Evolutionary conservation across 53 echinoderm and acorn worm genomes (phyloP), one percentile per base, ranked within the genome.

Genomic region (Arbacia lixula): DNA sequence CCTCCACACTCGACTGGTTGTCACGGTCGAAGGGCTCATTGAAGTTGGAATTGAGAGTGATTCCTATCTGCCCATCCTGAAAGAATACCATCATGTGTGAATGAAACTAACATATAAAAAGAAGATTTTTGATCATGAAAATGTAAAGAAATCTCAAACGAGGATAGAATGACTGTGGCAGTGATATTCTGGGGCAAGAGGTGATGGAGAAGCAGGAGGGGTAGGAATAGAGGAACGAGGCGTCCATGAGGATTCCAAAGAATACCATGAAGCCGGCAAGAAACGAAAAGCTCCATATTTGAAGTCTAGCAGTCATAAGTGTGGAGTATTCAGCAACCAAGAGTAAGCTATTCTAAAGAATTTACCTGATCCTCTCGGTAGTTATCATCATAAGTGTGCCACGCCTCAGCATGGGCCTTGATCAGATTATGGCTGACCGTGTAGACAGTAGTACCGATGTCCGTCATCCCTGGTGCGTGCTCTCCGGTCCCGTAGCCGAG

Each of bases 21-120:
- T 12, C 58, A 0, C 68, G 61, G 78, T 95, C 84, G 29, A 40
- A 71, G 0, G 95, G 90, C 49, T 95, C 90, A 28, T 73, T 65
- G 35, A 51, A 90, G 78, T 95, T 90, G 0, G 87, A 88, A 67
- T 95, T 95, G 24, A 95, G 56, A 1, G 95, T 92, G 46, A 95
- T 95, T 2, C 95, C 95, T 11, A 95, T 51, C 41, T 83, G 12
- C n/a, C 92, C 95, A 9, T 66, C 41, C 84, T 95, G 83, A 20
- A 49, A n/a, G n/a, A n/a, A n/a, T n/a, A n/a, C n/a, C n/a, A n/a
- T n/a, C n/a, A n/a, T 46, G 14, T 46, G 14, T 46, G 14, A 46
- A 46, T 10, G 14, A 46, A 10, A 46, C 8, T 10, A 8, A 46
- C 8, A 46, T 46, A 46, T 8, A 46, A 46, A 46, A 8, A 46